These are phyloP conservation scores for Parotocinclus haroldoi DNA, from an alignment of 2,797 vertebrate species.

Conservation along the genomic window DNA sequence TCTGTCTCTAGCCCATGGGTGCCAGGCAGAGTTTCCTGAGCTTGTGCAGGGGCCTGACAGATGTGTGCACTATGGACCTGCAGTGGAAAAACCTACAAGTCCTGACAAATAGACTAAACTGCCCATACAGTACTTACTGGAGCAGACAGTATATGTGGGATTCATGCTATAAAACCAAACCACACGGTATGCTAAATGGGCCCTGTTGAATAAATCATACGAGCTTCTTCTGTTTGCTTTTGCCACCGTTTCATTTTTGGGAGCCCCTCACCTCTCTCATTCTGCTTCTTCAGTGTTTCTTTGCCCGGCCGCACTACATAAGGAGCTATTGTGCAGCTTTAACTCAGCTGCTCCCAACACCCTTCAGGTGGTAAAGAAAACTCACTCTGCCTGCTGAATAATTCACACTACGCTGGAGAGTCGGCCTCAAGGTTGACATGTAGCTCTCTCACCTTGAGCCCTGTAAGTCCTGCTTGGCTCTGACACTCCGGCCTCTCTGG, in stretches of 20 bases:
- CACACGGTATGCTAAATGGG: constrained; percentile 15
- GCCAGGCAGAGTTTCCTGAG: constrained; percentile 59
- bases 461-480: constrained; percentile 3
- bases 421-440: constrained; percentile 26
- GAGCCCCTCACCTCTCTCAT: constrained; percentile 2
- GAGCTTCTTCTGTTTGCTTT: constrained; percentile 15
- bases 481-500: constrained; percentile 15
- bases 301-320: constrained; percentile 18
- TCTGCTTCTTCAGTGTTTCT: constrained; percentile 15
- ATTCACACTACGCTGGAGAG: constrained; percentile 24
- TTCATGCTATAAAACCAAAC: constrained; percentile 20
- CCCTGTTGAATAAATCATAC: constrained; percentile 25
- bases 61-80: constrained; percentile 49
- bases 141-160: constrained; percentile 41
- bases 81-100: constrained; percentile 48
- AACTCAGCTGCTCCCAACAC: constrained; percentile 38
- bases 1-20: constrained; percentile 52
- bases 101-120: constrained; percentile 41
- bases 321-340: constrained; percentile 35
- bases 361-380: constrained; percentile 44
- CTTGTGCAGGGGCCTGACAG: constrained; percentile 55
- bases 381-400: constrained; percentile 34
- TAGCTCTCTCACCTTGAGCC: constrained; percentile 31
- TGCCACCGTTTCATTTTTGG: constrained; percentile 1
- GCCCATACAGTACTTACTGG: constrained; percentile 32